These are phyloP conservation scores for Crotophaga sulcirostris DNA, from an alignment of 2,113 vertebrate genomes.

Conservation along the genomic window DNA sequence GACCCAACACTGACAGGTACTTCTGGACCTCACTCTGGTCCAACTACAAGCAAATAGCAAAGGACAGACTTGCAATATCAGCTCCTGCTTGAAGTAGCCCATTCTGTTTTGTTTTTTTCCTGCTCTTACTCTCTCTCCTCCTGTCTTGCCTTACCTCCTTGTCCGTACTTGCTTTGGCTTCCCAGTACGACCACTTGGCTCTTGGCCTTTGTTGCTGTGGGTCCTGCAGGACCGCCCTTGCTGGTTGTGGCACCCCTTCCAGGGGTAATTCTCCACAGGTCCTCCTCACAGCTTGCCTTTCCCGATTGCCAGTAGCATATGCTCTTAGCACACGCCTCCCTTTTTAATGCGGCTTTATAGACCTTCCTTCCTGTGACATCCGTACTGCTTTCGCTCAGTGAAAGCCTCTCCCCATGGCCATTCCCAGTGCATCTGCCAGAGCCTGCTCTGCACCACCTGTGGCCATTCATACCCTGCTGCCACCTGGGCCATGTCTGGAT, in stretches of 20 bases:
- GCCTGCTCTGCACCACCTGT: background rate
- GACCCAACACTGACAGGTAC: too few relatives aligned
- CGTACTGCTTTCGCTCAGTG: rapidly evolving
- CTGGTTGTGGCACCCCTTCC: background rate
- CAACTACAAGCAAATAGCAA: background rate
- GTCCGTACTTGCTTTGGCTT: background rate
- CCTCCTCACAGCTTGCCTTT: rapidly evolving
- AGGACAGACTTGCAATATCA: background rate
- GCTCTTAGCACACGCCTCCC: background rate
- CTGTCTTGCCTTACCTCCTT: background rate
- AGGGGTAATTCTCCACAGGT: background rate
- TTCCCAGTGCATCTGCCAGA: background rate
- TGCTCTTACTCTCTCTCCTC: background rate
- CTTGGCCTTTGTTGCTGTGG: background rate
- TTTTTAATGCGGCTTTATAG: background rate
- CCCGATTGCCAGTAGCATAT: background rate
- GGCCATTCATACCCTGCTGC: background rate
- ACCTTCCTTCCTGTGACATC: background rate
- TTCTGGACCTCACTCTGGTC: rapidly evolving
- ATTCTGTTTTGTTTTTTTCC: background rate
- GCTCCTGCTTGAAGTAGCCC: background rate
- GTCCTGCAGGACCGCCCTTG: background rate
- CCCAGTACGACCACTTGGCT: background rate
- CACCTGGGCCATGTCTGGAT: background rate
- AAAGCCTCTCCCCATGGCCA: background rate